Evolutionary conservation across 2,888 invertebrate species (phyloP), one percentile per base, ranked within the genome.

Genomic region (Idaea dimidiata): DNA sequence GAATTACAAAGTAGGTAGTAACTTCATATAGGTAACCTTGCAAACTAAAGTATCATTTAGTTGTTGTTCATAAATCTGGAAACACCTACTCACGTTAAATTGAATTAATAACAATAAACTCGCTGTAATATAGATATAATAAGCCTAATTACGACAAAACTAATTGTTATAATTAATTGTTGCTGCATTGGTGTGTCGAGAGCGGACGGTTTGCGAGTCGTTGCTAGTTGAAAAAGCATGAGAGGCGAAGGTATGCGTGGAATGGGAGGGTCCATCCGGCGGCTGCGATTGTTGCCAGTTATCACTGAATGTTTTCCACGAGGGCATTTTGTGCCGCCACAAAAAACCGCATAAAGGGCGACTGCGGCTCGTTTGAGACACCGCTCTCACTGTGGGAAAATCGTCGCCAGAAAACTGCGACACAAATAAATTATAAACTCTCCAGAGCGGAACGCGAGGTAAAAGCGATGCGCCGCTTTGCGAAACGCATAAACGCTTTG

Each of bases 331-430:
- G 88, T 89, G 87, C 82, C 82, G 88, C 84, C 85, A 89, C 90
- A 91, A 91, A 92, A 91, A 91, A 87, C 88, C 88, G 86, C 91
- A 91, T 88, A 91, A 91, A 91, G 91, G 92, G 88, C 89, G 87
- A 87, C 86, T 84, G 86, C 87, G 89, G 87, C 86, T 88, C 91
- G 90, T 92, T 92, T 91, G 92, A 90, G 88, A 86, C 85, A 80
- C 87, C 88, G 87, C 90, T 91, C 91, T 92, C 88, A 87, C 90
- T 91, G 92, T 92, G 92, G 92, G 92, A 92, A 92, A 92, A 90
- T 90, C 84, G 91, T 88, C 89, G 89, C 91, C 90, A 90, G 90
- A 91, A 90, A 90, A 91, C 88, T 89, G 89, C 89, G 84, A 85
- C 84, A 83, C 88, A 90, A 89, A 91, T 90, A 91, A 91, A 90